A percentile compares a stretch with the other conserved stretches of the same genome.
Conservation (phyloP, 2,113 vertebrate species). For the Xiphophorus hellerii region DNA sequence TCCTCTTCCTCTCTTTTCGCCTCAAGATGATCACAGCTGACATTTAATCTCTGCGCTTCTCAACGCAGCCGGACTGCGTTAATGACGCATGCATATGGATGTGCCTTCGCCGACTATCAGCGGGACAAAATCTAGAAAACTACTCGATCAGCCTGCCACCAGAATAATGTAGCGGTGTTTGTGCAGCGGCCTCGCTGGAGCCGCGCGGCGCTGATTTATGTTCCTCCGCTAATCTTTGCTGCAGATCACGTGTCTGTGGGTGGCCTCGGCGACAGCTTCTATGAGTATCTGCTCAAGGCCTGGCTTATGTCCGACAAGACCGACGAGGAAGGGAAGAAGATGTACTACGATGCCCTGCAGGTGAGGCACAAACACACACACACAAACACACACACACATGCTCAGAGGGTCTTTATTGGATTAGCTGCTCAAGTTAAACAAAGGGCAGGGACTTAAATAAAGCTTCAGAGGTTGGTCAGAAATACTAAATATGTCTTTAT, state of each 20-base stretch:
- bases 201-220: conserved; percentile 5
- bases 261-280: conserved; percentile 97
- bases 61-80: conserved; percentile 53
- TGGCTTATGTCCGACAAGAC: conserved; percentile 98
- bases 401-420: not conserved
- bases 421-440: not conserved
- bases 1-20: conserved; percentile 22
- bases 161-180: not conserved
- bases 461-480: not conserved
- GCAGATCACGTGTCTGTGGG: conserved; percentile 96
- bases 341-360: conserved; percentile 96
- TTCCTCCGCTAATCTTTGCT: conserved; percentile 24
- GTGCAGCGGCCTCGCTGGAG: conserved; percentile 11
- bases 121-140: conserved; percentile 9
- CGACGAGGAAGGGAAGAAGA: conserved; percentile 93
- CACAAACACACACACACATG: too few relatives aligned
- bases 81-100: conserved; percentile 72
- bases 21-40: conserved; percentile 61
- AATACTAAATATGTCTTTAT: too few relatives aligned
- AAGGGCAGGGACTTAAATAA: not conserved
- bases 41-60: conserved; percentile 68
- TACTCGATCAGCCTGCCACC: not conserved
- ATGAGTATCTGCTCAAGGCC: conserved; percentile 98
- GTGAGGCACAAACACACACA: conserved; percentile 69
- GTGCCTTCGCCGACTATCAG: conserved; percentile 46